Base-by-base conservation (phyloP, 2,797 vertebrate species). In the Periparus ater region DNA sequence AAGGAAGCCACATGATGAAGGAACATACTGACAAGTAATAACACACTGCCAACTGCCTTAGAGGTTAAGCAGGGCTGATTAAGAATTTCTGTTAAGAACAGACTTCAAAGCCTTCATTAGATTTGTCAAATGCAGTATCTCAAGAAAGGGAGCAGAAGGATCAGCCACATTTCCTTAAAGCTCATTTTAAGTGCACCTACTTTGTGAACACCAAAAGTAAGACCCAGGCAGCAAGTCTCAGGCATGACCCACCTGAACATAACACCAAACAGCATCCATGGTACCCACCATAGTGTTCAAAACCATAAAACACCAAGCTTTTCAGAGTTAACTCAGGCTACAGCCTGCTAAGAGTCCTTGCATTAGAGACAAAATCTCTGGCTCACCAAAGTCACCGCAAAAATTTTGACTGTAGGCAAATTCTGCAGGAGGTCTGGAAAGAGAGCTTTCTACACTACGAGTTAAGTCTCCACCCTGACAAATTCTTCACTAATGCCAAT, bases 1-100 rank as follows among this genome's bases (percentile, higher is more conserved):
- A 78, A 95, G 93, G 92, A 97, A 94, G 85, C 61, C 72, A 67
- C 89, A 83, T 62, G 92, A 93, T 63, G 70, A 96, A 87, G 78
- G 94, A 93, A 89, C 78, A 38, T 22, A 72, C 53, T 57, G 45
- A 58, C 54, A 78, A 71, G n/a, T 45, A 66, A 4, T n/a, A 77
- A 50, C 45, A 73, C 21, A 44, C 42, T 73, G 79, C 77, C 80
- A 96, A 54, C 23, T 72, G 74, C 80, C 54, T 32, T 47, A 80
- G 61, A 88, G 82, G 54, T 92, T 81, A 93, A 71, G 48, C 63
- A 51, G 70, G 44, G 55, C n/a, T 88, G 25, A 66, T 79, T 30
- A 77, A 68, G 25, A 62, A 71, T 44, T 77, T 38, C 57, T 71
- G 10, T 20, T 29, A 75, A 25, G 34, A 77, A 77, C 18, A 57